phyloP scores from a whole-genome alignment of 2,888 invertebrate species.

The Timandra comae region DNA sequence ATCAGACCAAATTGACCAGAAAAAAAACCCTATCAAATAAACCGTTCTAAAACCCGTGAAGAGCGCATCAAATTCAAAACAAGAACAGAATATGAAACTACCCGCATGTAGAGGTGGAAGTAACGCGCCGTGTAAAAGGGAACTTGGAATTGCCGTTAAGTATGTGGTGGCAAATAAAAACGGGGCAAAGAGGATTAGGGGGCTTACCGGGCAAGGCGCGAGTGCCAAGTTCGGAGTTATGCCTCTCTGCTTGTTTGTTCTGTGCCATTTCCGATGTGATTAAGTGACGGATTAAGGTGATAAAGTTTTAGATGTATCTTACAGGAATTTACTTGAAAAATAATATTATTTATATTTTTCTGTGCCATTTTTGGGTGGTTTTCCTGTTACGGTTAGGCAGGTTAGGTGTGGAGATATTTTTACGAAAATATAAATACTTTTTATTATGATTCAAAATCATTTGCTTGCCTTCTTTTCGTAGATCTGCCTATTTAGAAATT shows the following conservation, averaged over 20 bases:
- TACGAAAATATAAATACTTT: too few relatives aligned
- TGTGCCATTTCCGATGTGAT: constrained; percentile 57
- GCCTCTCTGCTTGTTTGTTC: constrained; percentile 53
- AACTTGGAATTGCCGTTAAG: constrained; percentile 63
- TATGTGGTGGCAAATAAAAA: constrained; percentile 65
- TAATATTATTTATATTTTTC: too few relatives aligned
- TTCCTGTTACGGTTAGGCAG: too few relatives aligned
- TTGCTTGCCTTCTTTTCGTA: too few relatives aligned
- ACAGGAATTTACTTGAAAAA: too few relatives aligned
- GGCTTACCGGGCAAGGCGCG: constrained; percentile 50
- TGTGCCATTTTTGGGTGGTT: too few relatives aligned
- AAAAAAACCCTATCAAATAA: too few relatives aligned
- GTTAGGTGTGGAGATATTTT: too few relatives aligned
- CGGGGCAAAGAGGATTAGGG: constrained; percentile 61
- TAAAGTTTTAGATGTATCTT: constrained; percentile 10
- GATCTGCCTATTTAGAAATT: too few relatives aligned
- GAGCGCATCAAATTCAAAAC: constrained; percentile 22
- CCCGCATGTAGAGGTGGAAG: constrained; percentile 18
- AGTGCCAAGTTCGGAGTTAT: constrained; percentile 57
- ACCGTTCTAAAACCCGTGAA: background rate
- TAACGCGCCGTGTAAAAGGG: constrained; percentile 42
- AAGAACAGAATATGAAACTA: constrained; percentile 19
- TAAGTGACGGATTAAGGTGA: constrained; percentile 50
- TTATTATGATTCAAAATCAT: too few relatives aligned
- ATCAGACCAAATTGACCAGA: too few relatives aligned